A percentile compares a stretch with the other conserved stretches of the same genome.
Conservation (phyloP, 2,888 invertebrate genomes). For the Epistrophella euchroma region DNA sequence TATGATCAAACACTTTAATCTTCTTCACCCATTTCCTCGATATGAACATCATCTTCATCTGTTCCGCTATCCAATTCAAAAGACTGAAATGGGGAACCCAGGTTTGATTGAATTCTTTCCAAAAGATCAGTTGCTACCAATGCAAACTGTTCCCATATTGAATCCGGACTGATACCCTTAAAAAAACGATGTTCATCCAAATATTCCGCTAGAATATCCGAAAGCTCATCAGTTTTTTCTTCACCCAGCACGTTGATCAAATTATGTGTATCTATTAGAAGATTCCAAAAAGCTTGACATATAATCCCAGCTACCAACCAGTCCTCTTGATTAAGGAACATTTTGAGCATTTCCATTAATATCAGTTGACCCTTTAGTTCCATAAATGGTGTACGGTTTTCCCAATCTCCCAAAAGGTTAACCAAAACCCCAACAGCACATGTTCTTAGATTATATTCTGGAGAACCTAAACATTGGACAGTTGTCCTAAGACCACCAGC, state of each 20-base stretch:
- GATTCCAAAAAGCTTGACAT: conserved; percentile 91
- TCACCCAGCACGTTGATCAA: conserved; percentile 84
- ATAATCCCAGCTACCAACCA: conserved; percentile 89
- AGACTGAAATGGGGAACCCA: conserved; percentile 51
- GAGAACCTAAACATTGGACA: conserved; percentile 86
- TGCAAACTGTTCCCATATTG: conserved; percentile 90
- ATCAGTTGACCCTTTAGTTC: conserved; percentile 85
- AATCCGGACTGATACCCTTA: conserved; percentile 79
- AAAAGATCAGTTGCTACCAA: conserved; percentile 90
- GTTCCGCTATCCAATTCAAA: conserved; percentile 77
- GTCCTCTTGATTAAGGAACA: conserved; percentile 86
- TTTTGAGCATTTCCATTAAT: conserved; percentile 85
- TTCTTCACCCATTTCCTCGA: conserved; percentile 78
- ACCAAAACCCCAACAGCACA: conserved; percentile 93
- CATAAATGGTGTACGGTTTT: conserved; percentile 85
- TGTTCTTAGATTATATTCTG: conserved; percentile 88
- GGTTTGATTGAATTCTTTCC: conserved; percentile 84
- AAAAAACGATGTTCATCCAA: conserved; percentile 86
- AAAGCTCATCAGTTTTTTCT: conserved; percentile 85
- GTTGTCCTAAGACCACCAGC: conserved; percentile 87
- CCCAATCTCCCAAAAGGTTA: conserved; percentile 88
- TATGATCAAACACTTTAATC: conserved; percentile 30
- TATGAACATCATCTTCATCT: conserved; percentile 80
- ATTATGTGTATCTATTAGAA: conserved; percentile 85
- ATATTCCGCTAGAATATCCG: conserved; percentile 85